These are phyloP conservation scores for Ceratoteleas bidentatus DNA, from an alignment of 1,140 invertebrate species.

Conservation along the genomic window DNA sequence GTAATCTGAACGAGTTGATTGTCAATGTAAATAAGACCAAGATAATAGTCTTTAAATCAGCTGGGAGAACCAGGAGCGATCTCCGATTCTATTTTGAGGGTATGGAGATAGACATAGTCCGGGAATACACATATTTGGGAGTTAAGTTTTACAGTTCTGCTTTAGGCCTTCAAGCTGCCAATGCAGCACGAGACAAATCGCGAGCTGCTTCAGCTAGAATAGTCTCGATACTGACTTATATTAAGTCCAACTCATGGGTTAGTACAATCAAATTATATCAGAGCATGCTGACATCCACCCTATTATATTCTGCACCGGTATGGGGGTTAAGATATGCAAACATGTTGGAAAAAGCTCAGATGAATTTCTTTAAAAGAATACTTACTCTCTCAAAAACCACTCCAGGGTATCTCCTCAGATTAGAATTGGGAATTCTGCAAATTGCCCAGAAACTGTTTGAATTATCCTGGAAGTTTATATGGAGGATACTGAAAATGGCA, in stretches of 20 bases:
- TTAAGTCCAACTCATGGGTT: neutral
- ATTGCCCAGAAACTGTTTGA: neutral
- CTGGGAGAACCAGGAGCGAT: too few species aligned
- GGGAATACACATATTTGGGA: too few species aligned
- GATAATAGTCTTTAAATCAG: too few species aligned
- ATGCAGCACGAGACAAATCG: too few species aligned
- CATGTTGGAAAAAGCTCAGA: neutral
- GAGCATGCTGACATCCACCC: neutral
- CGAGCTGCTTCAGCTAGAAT: too few species aligned
- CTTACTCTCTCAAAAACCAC: neutral
- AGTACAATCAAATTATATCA: neutral
- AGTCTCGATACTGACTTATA: too few species aligned
- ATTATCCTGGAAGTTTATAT: neutral
- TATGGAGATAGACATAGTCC: neutral
- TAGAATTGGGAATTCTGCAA: neutral
- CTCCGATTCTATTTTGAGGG: too few species aligned
- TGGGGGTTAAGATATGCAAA: neutral
- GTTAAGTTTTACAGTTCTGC: too few species aligned
- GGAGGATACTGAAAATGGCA: neutral
- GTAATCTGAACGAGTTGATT: neutral
- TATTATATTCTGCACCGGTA: neutral
- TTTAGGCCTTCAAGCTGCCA: too few species aligned
- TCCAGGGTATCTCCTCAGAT: neutral
- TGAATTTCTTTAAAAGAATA: slow-evolving; percentile 5
- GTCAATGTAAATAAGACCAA: too few species aligned